phyloP scores from a whole-genome alignment of 2,888 invertebrate genomes.

The Epinotia brunnichana region DNA sequence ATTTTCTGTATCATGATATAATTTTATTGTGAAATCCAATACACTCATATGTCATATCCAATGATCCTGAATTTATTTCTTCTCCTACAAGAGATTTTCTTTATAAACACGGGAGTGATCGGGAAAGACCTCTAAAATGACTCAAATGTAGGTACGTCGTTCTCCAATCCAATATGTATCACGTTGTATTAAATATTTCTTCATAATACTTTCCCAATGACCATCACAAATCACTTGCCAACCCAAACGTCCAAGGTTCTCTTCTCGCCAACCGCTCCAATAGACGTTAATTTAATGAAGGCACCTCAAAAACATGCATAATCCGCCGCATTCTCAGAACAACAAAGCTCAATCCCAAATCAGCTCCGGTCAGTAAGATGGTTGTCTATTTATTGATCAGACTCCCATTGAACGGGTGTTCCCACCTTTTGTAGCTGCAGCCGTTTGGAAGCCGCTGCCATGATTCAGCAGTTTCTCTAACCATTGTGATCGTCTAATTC shows the following conservation, averaged over 20 bases:
- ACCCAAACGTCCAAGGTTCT: neutral
- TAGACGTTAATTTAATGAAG: slow-evolving; percentile 20
- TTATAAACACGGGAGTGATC: too few species aligned
- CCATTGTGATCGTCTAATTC: slow-evolving; percentile 82
- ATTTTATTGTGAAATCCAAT: too few species aligned
- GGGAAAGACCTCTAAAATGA: too few species aligned
- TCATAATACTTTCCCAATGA: too few species aligned
- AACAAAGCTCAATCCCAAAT: slow-evolving; percentile 37
- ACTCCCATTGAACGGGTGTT: slow-evolving; percentile 80
- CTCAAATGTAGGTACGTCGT: too few species aligned
- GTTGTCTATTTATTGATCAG: slow-evolving; percentile 79
- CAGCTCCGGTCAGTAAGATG: slow-evolving; percentile 52
- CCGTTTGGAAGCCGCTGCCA: slow-evolving; percentile 67
- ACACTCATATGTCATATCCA: too few species aligned
- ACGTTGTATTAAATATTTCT: neutral
- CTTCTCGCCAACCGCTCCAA: slow-evolving; percentile 16
- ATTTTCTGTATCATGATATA: too few species aligned
- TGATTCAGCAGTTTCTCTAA: slow-evolving; percentile 71
- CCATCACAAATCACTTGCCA: neutral
- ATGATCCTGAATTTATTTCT: too few species aligned
- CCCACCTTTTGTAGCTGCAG: slow-evolving; percentile 75
- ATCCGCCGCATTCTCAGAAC: slow-evolving; percentile 26
- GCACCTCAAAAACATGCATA: slow-evolving; percentile 37
- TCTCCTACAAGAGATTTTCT: too few species aligned
- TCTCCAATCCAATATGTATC: neutral